Conservation (phyloP, 2,888 invertebrate species). For the Stenodera caucasica region DNA sequence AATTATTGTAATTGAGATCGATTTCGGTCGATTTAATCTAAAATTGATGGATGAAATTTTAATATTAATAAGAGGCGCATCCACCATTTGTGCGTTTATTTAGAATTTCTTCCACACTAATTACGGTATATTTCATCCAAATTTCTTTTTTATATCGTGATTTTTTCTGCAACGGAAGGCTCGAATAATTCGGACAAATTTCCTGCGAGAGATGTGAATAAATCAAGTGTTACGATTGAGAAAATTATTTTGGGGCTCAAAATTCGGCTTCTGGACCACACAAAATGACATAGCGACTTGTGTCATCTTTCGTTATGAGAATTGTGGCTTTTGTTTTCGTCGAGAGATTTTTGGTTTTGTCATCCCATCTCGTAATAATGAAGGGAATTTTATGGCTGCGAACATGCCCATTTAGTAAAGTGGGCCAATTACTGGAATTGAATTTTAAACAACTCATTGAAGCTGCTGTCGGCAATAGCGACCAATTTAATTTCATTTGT, state of each 20-base stretch:
- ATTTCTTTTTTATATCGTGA: no score
- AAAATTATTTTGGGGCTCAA: no score
- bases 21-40: no score
- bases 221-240: not conserved
- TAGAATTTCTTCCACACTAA: not conserved
- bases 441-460: conserved; percentile 7
- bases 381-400: not conserved
- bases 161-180: no score
- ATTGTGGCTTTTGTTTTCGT: not conserved
- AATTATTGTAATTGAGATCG: no score
- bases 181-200: no score
- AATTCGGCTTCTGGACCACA: no score
- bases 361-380: not conserved
- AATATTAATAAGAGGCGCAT: not conserved
- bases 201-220: not conserved
- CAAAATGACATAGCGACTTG: no score
- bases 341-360: not conserved
- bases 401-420: not conserved
- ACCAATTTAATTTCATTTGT: conserved; percentile 3
- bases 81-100: not conserved
- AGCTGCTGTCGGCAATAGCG: conserved; percentile 2
- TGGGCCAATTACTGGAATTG: conserved; percentile 1
- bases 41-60: no score
- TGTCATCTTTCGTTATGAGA: no score
- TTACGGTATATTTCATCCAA: no score